Base-by-base conservation (phyloP, 2,797 vertebrate genomes). In the Pipistrellus pipistrellus region DNA sequence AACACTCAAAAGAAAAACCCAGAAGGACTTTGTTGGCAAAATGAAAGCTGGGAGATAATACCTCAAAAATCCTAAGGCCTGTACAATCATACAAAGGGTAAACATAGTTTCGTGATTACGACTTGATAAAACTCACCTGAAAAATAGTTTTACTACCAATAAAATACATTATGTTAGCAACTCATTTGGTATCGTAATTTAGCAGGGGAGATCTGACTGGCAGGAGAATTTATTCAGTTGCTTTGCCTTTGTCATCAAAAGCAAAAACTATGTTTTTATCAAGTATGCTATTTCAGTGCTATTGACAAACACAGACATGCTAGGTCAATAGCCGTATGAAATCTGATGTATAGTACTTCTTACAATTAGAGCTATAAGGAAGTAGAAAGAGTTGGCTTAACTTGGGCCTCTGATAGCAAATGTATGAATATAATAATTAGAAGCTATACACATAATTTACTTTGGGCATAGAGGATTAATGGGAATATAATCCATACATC, bases 1-100 rank as follows among this genome's bases (percentile, higher is more conserved):
- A 59, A 88, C 48, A 51, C 38, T 85, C 87, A 80, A 82, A 95
- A 69, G 23, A 85, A 69, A 82, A 91, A 84, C 11, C 21, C 4
- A 5, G 77, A 71, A 82, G 46, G 66, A 73, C n/a, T 85, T 41
- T 44, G 51, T 3, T 44, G 6, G 23, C 25, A 14, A 55, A 87
- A 68, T 32, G 76, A 51, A 51, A 83, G 51, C 8, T 35, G 44
- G 48, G 62, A 68, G 8, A 38, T 55, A 18, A 77, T 30, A 72
- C 5, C 1, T 23, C 44, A 3, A 3, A 69, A 87, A 15, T 23
- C 5, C 0, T 23, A 51, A 89, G 73, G 66, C 48, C 38, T 62
- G 23, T 0, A 51, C 12, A 86, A 35, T 46, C 88, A 10, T 4
- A 15, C 23, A 13, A 17, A 72, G 38, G 46, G 27, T 27, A 11